Evolutionary conservation across 2,888 invertebrate species (phyloP), one percentile per base, ranked within the genome.

Genomic region (Amphimallon solstitiale): DNA sequence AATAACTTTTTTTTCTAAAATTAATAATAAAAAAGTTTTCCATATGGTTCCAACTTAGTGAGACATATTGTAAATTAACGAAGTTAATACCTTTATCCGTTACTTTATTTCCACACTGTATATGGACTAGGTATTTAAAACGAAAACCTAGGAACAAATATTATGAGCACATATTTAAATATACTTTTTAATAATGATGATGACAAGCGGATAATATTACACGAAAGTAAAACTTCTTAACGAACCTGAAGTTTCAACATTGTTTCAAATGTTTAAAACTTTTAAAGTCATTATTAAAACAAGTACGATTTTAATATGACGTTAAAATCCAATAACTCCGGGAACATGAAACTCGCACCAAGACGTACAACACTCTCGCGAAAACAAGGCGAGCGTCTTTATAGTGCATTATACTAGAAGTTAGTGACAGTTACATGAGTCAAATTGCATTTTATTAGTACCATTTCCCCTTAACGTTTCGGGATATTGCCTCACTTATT

Each of bases 361-460:
- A 17, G 46, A 46, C 19, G 46, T 9, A 40, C 12, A 40, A 40
- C 40, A 40, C 40, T 38, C 12, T 46, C 1, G 46, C 46, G 19
- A 46, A 15, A 19, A 15, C 17, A 7, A n/a, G 21, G n/a, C 46
- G 19, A 14, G 19, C 46, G 46, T 19, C 46, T 46, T 46, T 46
- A 46, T 21, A 19, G 17, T 19, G 46, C 46, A 21, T 46, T 46
- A 46, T 29, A 29, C 7, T n/a, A 46, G 17, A 21, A 46, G 46
- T 46, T 21, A 46, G 19, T 46, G 46, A 46, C 46, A 46, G 46
- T 46, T 46, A 46, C 46, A 46, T 46, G 46, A 46, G 21, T 46
- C 17, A 17, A 46, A 17, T 17, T 46, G 46, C 46, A 46, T 46
- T 46, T 46, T 46, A 46, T 17, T 46, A 46, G 46, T 19, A 19